These are phyloP conservation scores for Coccyzus lansbergi DNA, from an alignment of 2,797 vertebrate genomes.

Conservation along the genomic window DNA sequence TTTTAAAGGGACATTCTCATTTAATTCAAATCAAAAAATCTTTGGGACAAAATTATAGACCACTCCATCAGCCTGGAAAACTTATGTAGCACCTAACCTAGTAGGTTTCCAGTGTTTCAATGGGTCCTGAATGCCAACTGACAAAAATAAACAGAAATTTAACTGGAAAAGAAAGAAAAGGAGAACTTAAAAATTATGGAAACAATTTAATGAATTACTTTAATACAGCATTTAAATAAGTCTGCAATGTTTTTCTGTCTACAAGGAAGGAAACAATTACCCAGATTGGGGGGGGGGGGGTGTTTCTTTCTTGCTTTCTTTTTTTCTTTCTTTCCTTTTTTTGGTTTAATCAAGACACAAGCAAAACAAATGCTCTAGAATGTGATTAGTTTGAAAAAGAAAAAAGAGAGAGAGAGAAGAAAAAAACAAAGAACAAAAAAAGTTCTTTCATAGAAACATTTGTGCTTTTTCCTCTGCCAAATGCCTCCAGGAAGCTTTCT, in stretches of 20 bases:
- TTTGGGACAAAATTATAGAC: neutral
- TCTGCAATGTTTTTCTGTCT: neutral
- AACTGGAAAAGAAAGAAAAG: neutral
- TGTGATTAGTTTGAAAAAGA: neutral
- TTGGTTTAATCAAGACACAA: neutral
- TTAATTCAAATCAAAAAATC: neutral
- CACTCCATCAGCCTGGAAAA: neutral
- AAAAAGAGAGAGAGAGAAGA: rapidly evolving
- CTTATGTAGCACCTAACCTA: neutral
- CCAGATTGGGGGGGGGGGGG: no score
- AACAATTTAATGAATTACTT: neutral
- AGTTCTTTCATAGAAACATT: neutral
- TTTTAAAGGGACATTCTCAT: neutral
- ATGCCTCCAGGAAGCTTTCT: conserved; percentile 3
- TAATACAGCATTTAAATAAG: neutral
- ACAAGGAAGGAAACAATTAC: neutral
- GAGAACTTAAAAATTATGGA: neutral
- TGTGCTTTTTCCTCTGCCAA: neutral
- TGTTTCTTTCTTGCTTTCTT: neutral
- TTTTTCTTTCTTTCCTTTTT: neutral
- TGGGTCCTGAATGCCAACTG: neutral
- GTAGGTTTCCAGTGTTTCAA: neutral
- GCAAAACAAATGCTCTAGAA: neutral
- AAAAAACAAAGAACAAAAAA: neutral
- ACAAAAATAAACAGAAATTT: neutral